phyloP scores from a whole-genome alignment of 2,797 vertebrate genomes.

The Spinus olivaceus region DNA sequence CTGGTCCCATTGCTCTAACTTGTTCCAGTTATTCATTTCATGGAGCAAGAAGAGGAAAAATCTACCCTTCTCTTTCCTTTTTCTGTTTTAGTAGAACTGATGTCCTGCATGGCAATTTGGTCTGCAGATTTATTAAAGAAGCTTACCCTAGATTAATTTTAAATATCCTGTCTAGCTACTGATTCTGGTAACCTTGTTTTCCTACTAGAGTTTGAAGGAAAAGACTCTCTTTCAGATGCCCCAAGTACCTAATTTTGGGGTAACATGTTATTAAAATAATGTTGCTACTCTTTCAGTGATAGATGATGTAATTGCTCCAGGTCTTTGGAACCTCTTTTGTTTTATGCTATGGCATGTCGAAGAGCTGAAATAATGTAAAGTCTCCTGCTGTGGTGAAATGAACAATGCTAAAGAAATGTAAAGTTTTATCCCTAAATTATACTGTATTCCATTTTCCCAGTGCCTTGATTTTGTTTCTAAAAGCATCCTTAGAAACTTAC shows the following conservation, averaged over 20 bases:
- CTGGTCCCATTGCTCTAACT: not conserved
- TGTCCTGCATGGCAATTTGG: not conserved
- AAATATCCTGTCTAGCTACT: not conserved
- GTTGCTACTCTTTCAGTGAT: not conserved
- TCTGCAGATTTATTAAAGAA: not conserved
- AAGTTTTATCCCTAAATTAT: not conserved
- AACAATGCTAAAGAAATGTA: not conserved
- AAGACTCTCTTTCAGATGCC: not conserved
- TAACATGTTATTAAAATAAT: not conserved
- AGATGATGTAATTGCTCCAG: not conserved
- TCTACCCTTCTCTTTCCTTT: not conserved
- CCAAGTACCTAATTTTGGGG: not conserved
- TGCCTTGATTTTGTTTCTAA: not conserved
- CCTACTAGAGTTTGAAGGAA: not conserved
- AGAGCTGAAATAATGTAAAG: not conserved
- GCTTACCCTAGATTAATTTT: not conserved
- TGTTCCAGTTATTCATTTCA: not conserved
- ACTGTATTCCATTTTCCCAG: not conserved
- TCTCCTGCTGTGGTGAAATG: not conserved
- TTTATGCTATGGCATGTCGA: not conserved
- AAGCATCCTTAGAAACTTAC: not conserved
- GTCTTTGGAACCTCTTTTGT: not conserved
- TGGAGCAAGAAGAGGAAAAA: not conserved
- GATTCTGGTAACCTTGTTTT: not conserved
- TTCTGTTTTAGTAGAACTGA: not conserved